Evolutionary conservation across 2,113 vertebrate genomes (phyloP).

Genomic region (Calyptomena viridis): DNA sequence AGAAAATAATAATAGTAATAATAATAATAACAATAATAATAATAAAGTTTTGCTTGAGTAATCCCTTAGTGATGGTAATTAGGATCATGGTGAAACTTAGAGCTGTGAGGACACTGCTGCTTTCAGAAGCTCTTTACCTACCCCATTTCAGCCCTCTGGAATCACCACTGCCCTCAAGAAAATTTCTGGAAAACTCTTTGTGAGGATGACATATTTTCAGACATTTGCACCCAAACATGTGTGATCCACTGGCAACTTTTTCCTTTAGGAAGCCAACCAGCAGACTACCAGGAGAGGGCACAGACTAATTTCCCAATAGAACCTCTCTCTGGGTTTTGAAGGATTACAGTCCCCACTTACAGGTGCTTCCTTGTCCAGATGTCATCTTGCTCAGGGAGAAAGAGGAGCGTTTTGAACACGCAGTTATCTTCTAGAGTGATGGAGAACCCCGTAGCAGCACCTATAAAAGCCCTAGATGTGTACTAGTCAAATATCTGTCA

Average conservation of each 20-base stretch:
- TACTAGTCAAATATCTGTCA: background rate
- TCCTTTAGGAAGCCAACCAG: background rate
- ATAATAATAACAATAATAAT: background rate
- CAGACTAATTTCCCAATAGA: background rate
- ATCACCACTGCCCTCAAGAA: background rate
- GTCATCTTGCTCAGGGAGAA: background rate
- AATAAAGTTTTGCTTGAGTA: background rate
- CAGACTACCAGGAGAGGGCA: background rate
- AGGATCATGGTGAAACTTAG: background rate
- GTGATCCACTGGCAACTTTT: background rate
- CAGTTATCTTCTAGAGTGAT: background rate
- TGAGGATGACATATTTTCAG: background rate
- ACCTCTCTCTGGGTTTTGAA: background rate
- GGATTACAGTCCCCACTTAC: fast-evolving
- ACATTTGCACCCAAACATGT: background rate
- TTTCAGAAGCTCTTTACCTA: background rate
- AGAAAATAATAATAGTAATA: background rate
- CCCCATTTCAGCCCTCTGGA: background rate
- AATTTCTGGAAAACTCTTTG: background rate
- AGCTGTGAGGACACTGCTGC: background rate
- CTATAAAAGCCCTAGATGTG: background rate
- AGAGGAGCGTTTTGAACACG: background rate
- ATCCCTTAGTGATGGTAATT: background rate
- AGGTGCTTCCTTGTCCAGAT: background rate
- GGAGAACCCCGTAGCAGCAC: background rate